Percentiles rank a stretch among this genome's conserved stretches.
phyloP scores from a whole-genome alignment of 1,140 invertebrate genomes.

The Carposina sasakii region DNA sequence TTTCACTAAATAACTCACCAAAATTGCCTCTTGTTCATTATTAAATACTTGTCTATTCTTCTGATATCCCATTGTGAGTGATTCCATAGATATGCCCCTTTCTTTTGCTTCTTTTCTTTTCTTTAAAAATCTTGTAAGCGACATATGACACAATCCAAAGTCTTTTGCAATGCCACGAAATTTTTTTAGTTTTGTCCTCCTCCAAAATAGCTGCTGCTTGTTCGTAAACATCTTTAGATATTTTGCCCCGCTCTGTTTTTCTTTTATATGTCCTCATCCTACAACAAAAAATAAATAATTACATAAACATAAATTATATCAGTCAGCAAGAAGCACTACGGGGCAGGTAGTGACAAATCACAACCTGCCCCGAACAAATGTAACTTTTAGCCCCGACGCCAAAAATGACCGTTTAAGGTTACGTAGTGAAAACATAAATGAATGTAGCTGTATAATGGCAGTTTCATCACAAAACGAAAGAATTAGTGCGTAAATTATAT shows the following conservation, averaged over 20 bases:
- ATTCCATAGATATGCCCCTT: slow-evolving; percentile 10
- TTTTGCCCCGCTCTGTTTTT: slow-evolving; percentile 18
- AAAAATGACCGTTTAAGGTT: slow-evolving; percentile 16
- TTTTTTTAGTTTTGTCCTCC: slow-evolving; percentile 10
- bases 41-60: slow-evolving; percentile 17
- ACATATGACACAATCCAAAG: slow-evolving; percentile 16
- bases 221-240: slow-evolving; percentile 17
- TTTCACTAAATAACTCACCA: slow-evolving; percentile 19
- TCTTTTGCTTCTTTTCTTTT: slow-evolving; percentile 17
- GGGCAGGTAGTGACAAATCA: no score
- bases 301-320: slow-evolving; percentile 12
- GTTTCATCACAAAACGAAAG: slow-evolving; percentile 1
- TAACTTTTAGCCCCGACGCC: slow-evolving; percentile 16
- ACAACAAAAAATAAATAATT: slow-evolving; percentile 7
- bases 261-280: no score
- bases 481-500: slow-evolving; percentile 4
- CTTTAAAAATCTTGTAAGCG: slow-evolving; percentile 15
- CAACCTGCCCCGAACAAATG: slow-evolving; percentile 13
- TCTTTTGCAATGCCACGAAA: slow-evolving; percentile 13
- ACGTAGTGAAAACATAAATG: slow-evolving; percentile 12
- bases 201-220: slow-evolving; percentile 16
- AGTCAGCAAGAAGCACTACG: slow-evolving; percentile 16
- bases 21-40: slow-evolving; percentile 15
- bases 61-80: slow-evolving; percentile 14
- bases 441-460: slow-evolving; percentile 15